Evolutionary conservation across 1,140 invertebrate species (phyloP).

Genomic region (Trypoxylus dichotomus): DNA sequence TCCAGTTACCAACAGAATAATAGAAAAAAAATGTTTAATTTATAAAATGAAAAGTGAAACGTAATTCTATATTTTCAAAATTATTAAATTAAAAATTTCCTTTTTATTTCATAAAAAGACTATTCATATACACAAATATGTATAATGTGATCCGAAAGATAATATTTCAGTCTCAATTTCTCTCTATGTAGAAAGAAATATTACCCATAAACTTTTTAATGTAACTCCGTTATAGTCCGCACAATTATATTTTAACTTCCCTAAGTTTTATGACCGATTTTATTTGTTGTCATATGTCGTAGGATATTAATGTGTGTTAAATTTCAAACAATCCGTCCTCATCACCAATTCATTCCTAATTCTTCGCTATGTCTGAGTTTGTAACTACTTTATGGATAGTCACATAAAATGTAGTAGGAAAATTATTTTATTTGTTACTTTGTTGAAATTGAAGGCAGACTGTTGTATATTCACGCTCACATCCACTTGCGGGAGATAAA

Average conservation of each 20-base stretch:
- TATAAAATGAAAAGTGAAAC: too few relatives aligned
- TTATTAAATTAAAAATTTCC: too few relatives aligned
- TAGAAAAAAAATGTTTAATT: too few relatives aligned
- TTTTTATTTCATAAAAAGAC: too few relatives aligned
- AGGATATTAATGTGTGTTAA: conserved; percentile 4
- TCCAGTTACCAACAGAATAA: too few relatives aligned
- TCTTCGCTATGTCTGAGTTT: not conserved
- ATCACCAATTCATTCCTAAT: not conserved
- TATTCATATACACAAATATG: too few relatives aligned
- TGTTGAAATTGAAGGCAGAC: not conserved
- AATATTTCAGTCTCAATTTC: not conserved
- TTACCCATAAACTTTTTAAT: not conserved
- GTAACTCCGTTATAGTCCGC: not conserved
- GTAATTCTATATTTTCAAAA: too few relatives aligned
- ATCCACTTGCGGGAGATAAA: not conserved
- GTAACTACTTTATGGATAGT: not conserved
- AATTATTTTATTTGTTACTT: not conserved
- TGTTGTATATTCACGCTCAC: not conserved
- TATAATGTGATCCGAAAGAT: too few relatives aligned
- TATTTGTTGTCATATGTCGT: conserved; percentile 13
- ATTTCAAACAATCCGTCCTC: not conserved
- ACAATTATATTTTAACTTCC: conserved; percentile 25
- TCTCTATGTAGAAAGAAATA: not conserved
- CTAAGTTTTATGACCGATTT: not conserved
- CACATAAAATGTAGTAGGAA: not conserved